Evolutionary conservation across 2,113 vertebrate genomes (phyloP).

Genomic region (Actinemys pallida): DNA sequence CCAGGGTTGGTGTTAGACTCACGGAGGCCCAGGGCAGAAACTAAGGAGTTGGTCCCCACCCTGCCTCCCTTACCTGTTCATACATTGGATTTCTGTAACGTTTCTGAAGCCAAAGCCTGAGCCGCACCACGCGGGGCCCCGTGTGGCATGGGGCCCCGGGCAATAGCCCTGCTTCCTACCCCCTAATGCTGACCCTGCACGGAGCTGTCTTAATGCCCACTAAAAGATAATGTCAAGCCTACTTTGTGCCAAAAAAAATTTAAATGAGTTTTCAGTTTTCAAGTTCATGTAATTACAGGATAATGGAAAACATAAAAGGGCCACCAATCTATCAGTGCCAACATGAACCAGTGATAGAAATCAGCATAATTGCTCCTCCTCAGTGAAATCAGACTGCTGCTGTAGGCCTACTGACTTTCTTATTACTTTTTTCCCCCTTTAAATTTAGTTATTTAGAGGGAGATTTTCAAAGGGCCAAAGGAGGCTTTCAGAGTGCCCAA

Average conservation of each 20-base stretch:
- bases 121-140: background rate
- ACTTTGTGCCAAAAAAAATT: background rate
- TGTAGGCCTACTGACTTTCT: background rate
- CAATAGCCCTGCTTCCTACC: background rate
- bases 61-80: background rate
- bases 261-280: background rate
- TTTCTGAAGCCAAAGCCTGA: background rate
- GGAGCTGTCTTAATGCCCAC: fast-evolving
- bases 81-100: background rate
- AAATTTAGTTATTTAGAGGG: background rate
- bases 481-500: background rate
- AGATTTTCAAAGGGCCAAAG: background rate
- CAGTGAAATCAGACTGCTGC: background rate
- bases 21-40: too few species aligned
- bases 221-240: background rate
- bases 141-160: background rate
- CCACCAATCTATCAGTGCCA: background rate
- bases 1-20: too few species aligned
- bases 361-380: background rate
- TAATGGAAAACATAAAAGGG: background rate
- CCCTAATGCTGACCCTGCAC: background rate
- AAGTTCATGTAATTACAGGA: background rate
- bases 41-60: background rate
- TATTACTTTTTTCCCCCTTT: background rate
- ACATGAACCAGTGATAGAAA: background rate